Base-by-base conservation (phyloP, 2,888 invertebrate genomes). In the Campoplex nolae region DNA sequence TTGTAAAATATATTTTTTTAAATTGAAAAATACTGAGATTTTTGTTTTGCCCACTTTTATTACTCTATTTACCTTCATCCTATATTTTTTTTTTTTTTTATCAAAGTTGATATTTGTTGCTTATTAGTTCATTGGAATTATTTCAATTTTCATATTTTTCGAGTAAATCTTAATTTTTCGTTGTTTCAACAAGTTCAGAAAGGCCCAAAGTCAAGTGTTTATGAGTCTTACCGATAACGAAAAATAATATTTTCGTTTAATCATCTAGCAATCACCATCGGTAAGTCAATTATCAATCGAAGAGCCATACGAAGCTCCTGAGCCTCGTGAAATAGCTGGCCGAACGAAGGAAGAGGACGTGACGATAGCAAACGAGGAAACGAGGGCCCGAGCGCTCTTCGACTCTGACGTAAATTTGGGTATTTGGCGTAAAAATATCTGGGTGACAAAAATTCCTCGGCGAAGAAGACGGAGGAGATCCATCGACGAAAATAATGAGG, bases 381-480 rank as follows among this genome's bases (percentile, higher is more conserved):
- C 91, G 9, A 88, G 89, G 51, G 84, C 87, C 71, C 91, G 84
- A 78, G 90, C 85, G 3, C 89, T 90, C 32, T 88, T 89, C 73
- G 87, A 89, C 6, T 88, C 84, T 16, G 90, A 89, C 23, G 79
- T 89, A 0, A 88, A 90, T 71, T 88, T 91, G 35, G 93, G 92
- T 23, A 88, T 92, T 1, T 93, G 92, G 92, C 89, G 91, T 4
- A 92, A 92, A 62, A 93, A 92, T 79, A 87, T 91, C 6, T 93
- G 93, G 93, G 89, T 93, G 0, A 93, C 93, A 9, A 93, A 91
- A 54, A 67, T 86, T 11, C 42, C 85, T 3, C 90, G 90, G 4
- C 89, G 85, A 51, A 78, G 89, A 67, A 65, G 83, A 58, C 42
- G 42, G 42, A 75, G 83, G 67, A 83, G 78, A 35, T 87, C 84